Percentiles rank a stretch among this genome's conserved stretches.
Conservation (phyloP, 1,140 invertebrate genomes). For the Pristionchus pacificus region DNA sequence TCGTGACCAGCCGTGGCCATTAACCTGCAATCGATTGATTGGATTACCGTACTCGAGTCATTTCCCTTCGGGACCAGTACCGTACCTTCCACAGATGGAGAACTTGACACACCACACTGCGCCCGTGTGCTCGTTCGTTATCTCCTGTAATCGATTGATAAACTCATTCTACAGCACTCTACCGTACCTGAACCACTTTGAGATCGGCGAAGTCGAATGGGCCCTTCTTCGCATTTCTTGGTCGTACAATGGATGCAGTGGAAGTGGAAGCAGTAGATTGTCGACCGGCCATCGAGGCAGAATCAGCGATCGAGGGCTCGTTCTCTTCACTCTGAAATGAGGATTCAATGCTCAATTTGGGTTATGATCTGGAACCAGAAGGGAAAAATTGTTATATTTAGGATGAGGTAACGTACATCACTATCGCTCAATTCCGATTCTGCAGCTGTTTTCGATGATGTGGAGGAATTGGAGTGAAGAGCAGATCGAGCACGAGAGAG, state of each 20-base stretch:
- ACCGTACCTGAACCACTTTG: constrained; percentile 69
- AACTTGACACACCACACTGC: constrained; percentile 99
- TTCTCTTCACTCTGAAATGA: not conserved
- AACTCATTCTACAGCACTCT: not conserved
- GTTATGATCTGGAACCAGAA: too few relatives aligned
- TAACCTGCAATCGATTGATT: constrained; percentile 69
- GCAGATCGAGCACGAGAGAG: not conserved
- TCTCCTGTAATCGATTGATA: constrained; percentile 62
- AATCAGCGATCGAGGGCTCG: not conserved
- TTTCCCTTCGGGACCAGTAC: constrained; percentile 12
- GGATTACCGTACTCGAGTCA: too few relatives aligned
- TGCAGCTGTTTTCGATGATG: not conserved
- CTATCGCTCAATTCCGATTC: not conserved
- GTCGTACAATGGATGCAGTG: constrained; percentile 38
- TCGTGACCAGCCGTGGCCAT: constrained; percentile 94
- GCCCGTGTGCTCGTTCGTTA: constrained; percentile 73
- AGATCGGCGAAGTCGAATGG: constrained; percentile 86
- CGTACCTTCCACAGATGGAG: constrained; percentile 65
- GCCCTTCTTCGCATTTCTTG: constrained; percentile 70
- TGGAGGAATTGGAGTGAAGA: not conserved
- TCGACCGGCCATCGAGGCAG: not conserved
- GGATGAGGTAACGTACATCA: not conserved
- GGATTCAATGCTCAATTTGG: too few relatives aligned
- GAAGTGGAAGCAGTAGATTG: not conserved
- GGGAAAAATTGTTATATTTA: too few relatives aligned